Conservation (phyloP, 2,113 vertebrate species). For the Solea solea region DNA sequence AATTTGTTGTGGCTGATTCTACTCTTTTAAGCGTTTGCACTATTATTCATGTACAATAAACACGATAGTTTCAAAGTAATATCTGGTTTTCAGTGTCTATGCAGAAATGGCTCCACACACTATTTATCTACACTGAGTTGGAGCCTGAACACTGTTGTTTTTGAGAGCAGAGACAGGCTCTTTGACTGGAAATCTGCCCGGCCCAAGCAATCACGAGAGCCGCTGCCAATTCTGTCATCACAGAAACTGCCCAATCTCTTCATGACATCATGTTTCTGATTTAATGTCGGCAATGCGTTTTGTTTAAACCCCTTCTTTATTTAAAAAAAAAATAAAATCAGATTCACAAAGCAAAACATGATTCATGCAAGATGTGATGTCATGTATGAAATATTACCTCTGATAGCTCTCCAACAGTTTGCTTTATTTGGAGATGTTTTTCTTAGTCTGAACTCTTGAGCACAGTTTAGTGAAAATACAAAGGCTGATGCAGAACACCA, state of each 20-base stretch:
- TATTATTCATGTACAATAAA: background rate
- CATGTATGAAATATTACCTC: background rate
- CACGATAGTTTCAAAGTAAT: too few relatives aligned
- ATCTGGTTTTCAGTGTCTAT: background rate
- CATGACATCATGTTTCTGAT: slow-evolving; percentile 53
- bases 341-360: slow-evolving; percentile 17
- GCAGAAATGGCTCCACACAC: slow-evolving; percentile 4
- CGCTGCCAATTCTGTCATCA: slow-evolving; percentile 28
- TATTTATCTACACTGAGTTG: slow-evolving; percentile 36
- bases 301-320: slow-evolving; percentile 9
- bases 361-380: slow-evolving; percentile 13
- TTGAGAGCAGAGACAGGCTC: slow-evolving; percentile 48
- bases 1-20: slow-evolving; percentile 68
- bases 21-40: background rate
- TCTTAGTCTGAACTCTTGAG: slow-evolving; percentile 9
- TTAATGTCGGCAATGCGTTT: slow-evolving; percentile 14
- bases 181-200: slow-evolving; percentile 52
- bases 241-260: slow-evolving; percentile 35
- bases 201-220: slow-evolving; percentile 40
- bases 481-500: background rate
- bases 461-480: background rate
- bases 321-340: background rate
- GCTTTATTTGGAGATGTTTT: slow-evolving; percentile 62
- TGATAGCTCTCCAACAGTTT: slow-evolving; percentile 9
- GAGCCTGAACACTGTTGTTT: slow-evolving; percentile 34